Percentiles rank a stretch among this genome's conserved stretches.
These are phyloP conservation scores for Todus mexicanus DNA, from an alignment of 2,797 vertebrate species.

Conservation along the genomic window DNA sequence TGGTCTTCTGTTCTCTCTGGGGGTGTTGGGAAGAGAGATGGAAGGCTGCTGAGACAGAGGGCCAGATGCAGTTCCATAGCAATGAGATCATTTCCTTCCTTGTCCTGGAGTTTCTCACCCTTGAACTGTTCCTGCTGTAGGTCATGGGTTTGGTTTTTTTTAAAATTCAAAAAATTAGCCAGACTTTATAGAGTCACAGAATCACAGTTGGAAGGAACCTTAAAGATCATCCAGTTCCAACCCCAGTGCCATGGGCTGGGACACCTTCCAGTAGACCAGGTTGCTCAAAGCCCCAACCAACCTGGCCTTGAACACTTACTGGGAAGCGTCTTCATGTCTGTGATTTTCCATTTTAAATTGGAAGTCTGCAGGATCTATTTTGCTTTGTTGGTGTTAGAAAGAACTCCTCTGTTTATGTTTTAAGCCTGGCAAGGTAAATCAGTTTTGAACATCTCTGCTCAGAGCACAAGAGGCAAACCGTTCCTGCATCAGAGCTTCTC, in stretches of 20 bases:
- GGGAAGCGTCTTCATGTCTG: neutral
- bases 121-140: neutral
- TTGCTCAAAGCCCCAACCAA: neutral
- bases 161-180: neutral
- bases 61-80: neutral
- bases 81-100: neutral
- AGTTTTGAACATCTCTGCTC: neutral
- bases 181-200: neutral
- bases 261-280: neutral
- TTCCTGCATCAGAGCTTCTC: fast-evolving
- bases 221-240: neutral
- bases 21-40: neutral
- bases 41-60: neutral
- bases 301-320: neutral
- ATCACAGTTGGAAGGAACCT: neutral
- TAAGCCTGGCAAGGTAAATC: neutral
- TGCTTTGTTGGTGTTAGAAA: neutral
- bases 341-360: neutral
- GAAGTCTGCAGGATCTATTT: neutral
- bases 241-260: no score
- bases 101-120: neutral
- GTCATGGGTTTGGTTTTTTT: neutral
- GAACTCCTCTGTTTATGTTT: neutral
- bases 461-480: fast-evolving
- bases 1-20: neutral